phyloP scores from a whole-genome alignment of 2,888 invertebrate genomes.

The Leistus spinibarbis region DNA sequence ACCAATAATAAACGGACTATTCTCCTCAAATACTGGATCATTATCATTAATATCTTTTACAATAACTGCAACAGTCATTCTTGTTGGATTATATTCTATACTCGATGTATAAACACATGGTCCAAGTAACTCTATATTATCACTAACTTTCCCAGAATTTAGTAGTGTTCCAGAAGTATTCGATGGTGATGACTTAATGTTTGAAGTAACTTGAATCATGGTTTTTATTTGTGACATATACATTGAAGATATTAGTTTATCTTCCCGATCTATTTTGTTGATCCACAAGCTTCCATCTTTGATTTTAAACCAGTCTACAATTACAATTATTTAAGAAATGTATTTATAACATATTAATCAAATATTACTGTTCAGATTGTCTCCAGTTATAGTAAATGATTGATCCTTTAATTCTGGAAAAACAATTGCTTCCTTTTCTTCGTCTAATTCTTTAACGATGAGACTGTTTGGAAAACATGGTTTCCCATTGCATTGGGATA shows the following conservation, averaged over 20 bases:
- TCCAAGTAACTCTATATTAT: slow-evolving; percentile 52
- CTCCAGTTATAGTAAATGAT: background rate
- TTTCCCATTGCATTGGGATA: background rate
- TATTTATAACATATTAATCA: background rate
- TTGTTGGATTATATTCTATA: slow-evolving; percentile 55
- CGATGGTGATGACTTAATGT: background rate
- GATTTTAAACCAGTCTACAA: slow-evolving; percentile 17
- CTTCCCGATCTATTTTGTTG: slow-evolving; percentile 57
- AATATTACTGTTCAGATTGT: background rate
- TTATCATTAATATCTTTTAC: slow-evolving; percentile 64
- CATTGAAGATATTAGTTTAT: slow-evolving; percentile 59
- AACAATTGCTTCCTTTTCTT: background rate
- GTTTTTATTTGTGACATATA: slow-evolving; percentile 59
- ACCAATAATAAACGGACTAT: slow-evolving; percentile 57
- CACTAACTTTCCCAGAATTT: slow-evolving; percentile 47
- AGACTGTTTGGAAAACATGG: slow-evolving; percentile 12
- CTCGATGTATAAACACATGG: slow-evolving; percentile 57
- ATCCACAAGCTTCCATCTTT: background rate
- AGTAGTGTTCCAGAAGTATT: background rate
- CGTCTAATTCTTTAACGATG: background rate
- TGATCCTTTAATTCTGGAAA: background rate
- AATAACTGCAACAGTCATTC: slow-evolving; percentile 59
- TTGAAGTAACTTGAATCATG: background rate
- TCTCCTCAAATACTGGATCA: slow-evolving; percentile 57
- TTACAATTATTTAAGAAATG: background rate